A percentile compares a stretch with the other conserved stretches of the same genome.
Conservation (phyloP, 1,140 invertebrate species). For the Pseudomyrmex gracilis region DNA sequence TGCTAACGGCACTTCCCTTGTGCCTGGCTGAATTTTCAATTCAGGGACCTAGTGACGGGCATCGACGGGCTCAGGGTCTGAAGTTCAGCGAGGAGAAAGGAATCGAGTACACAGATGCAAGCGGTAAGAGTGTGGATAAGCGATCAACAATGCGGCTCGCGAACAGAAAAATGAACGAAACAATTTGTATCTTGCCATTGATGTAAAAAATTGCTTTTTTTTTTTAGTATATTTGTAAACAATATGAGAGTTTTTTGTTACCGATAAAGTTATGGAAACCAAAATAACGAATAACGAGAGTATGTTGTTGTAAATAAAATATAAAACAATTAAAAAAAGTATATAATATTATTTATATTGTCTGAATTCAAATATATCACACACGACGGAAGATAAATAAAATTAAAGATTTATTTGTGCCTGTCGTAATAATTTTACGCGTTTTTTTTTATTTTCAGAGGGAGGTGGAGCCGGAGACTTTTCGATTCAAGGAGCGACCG, state of each 20-base stretch:
- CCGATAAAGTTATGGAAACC: too few relatives aligned
- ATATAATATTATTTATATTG: too few relatives aligned
- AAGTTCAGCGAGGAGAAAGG: slow-evolving; percentile 81
- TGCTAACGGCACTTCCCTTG: slow-evolving; percentile 77
- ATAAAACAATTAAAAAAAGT: too few relatives aligned
- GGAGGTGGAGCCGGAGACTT: slow-evolving; percentile 78
- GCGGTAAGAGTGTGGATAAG: slow-evolving; percentile 74
- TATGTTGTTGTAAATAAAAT: too few relatives aligned
- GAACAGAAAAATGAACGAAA: background rate
- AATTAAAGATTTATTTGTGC: slow-evolving; percentile 5
- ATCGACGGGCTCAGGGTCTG: slow-evolving; percentile 81
- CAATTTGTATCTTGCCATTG: background rate
- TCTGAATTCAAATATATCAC: background rate
- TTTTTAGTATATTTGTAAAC: too few relatives aligned
- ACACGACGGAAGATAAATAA: slow-evolving; percentile 5
- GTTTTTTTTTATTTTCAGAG: slow-evolving; percentile 69
- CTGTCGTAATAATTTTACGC: background rate
- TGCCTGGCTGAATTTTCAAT: slow-evolving; percentile 83
- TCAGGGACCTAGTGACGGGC: slow-evolving; percentile 83
- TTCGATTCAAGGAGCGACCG: slow-evolving; percentile 78
- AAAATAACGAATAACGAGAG: too few relatives aligned
- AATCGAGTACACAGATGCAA: slow-evolving; percentile 81
- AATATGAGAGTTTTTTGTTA: too few relatives aligned
- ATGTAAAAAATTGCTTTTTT: background rate
- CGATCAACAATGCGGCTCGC: slow-evolving; percentile 4